These are phyloP conservation scores for Paralvinella palmiformis DNA, from an alignment of 1,140 invertebrate genomes.

Conservation along the genomic window DNA sequence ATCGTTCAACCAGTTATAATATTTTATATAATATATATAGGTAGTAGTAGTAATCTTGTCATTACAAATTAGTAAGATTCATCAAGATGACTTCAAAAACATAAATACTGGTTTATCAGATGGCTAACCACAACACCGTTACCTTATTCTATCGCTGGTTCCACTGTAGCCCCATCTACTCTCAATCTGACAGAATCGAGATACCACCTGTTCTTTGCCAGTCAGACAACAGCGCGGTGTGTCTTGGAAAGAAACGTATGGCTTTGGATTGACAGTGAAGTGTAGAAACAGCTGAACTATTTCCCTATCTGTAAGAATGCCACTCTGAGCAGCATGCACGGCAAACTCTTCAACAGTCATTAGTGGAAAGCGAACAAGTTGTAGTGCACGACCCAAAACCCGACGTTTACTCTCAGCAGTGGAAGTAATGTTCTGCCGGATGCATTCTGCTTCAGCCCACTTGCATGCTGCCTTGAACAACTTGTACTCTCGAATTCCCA, in stretches of 20 bases:
- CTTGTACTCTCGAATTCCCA: conserved; percentile 73
- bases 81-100: too few relatives aligned
- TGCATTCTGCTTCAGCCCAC: conserved; percentile 78
- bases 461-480: conserved; percentile 66
- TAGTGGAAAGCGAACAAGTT: conserved; percentile 73
- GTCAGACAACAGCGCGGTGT: conserved; percentile 74
- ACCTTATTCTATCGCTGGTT: conserved; percentile 76
- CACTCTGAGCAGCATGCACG: conserved; percentile 63
- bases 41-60: too few relatives aligned
- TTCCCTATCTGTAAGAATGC: conserved; percentile 69
- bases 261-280: conserved; percentile 72
- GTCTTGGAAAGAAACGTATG: conserved; percentile 56
- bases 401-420: conserved; percentile 66
- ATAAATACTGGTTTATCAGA: too few relatives aligned
- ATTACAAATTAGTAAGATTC: too few relatives aligned
- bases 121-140: too few relatives aligned
- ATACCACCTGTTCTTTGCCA: conserved; percentile 75
- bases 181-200: conserved; percentile 74
- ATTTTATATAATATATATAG: too few relatives aligned
- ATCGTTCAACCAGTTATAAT: too few relatives aligned
- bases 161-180: conserved; percentile 82
- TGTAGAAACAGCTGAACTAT: conserved; percentile 74
- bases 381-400: conserved; percentile 64
- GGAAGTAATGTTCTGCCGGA: conserved; percentile 59
- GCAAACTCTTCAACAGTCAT: conserved; percentile 87